These are phyloP conservation scores for Megalurothrips usitatus DNA, from an alignment of 2,888 invertebrate genomes.

Conservation along the genomic window DNA sequence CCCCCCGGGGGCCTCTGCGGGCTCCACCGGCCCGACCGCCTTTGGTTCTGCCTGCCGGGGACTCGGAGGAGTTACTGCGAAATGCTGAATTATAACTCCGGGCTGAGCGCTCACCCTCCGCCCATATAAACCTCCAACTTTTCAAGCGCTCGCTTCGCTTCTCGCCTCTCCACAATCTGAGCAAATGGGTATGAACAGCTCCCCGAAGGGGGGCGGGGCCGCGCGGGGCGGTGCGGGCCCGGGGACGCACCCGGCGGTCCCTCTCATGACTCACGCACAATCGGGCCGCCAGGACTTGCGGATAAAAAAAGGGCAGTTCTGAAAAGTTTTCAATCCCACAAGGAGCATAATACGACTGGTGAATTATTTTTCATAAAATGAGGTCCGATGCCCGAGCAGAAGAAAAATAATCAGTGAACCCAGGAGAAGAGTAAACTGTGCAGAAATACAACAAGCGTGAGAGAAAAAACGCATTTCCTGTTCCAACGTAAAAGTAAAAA, in stretches of 20 bases:
- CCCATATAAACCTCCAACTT: neutral
- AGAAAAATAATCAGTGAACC: too few species aligned
- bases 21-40: too few species aligned
- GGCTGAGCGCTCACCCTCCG: neutral
- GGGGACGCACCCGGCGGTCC: too few species aligned
- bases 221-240: too few species aligned
- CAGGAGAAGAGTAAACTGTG: too few species aligned
- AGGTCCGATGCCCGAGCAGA: too few species aligned
- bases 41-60: neutral
- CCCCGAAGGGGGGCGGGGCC: neutral
- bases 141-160: neutral
- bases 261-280: too few species aligned
- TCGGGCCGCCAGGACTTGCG: neutral
- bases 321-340: neutral
- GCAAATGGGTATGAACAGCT: conserved; percentile 4
- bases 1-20: neutral
- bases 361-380: neutral
- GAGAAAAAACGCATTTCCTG: too few species aligned
- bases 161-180: neutral
- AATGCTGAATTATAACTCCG: conserved; percentile 7
- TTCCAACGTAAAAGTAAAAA: too few species aligned
- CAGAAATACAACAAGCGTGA: too few species aligned
- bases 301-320: neutral
- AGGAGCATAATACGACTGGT: neutral
- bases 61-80: neutral